Conservation (phyloP, 2,888 invertebrate genomes). For the Eupsilia transversa region DNA sequence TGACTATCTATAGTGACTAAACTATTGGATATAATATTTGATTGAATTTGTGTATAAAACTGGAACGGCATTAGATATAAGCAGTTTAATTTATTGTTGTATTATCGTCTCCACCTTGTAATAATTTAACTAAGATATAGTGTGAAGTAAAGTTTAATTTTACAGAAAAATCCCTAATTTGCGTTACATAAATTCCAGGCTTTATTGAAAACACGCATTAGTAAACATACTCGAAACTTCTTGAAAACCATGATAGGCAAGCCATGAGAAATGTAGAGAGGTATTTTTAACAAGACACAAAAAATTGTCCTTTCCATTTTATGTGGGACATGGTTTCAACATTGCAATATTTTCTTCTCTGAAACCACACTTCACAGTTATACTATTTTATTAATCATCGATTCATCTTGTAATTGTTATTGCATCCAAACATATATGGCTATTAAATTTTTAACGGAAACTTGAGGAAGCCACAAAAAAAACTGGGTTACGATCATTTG, state of each 20-base stretch:
- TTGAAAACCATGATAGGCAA: neutral
- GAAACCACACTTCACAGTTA: constrained; percentile 1
- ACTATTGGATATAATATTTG: no score
- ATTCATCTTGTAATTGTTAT: constrained; percentile 6
- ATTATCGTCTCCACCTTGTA: no score
- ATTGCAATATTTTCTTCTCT: neutral
- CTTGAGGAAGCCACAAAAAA: constrained; percentile 32
- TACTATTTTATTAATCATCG: neutral
- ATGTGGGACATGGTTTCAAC: neutral
- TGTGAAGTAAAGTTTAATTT: neutral
- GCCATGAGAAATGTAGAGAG: neutral
- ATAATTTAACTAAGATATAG: neutral
- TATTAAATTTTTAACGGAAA: constrained; percentile 32
- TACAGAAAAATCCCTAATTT: neutral
- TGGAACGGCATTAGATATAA: no score
- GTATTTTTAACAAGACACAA: neutral
- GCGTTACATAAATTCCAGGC: neutral
- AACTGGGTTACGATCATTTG: constrained; percentile 47
- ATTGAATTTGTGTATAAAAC: no score
- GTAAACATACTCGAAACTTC: neutral
- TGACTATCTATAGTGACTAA: no score
- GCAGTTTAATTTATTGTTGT: no score
- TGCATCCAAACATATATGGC: neutral
- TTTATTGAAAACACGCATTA: neutral
- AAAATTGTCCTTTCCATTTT: neutral